phyloP scores from a whole-genome alignment of 2,797 vertebrate genomes.

The Manis javanica region DNA sequence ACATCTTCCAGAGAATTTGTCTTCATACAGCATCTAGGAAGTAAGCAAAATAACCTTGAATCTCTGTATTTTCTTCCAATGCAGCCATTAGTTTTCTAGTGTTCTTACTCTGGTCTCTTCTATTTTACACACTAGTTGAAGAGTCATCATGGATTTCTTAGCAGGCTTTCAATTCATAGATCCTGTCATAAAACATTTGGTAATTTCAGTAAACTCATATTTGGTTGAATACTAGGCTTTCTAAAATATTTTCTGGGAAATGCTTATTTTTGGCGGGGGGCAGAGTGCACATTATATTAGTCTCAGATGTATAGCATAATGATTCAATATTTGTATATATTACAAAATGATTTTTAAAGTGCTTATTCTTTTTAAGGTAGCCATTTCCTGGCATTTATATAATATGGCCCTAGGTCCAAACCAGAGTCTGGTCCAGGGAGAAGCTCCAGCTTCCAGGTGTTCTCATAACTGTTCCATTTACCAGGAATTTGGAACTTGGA shows the following conservation, averaged over 20 bases:
- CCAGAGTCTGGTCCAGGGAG: not conserved
- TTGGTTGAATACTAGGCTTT: not conserved
- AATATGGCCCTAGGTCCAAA: not conserved
- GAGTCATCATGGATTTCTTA: not conserved
- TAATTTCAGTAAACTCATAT: not conserved
- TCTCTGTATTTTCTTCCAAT: not conserved
- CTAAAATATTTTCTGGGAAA: not conserved
- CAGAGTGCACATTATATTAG: not conserved
- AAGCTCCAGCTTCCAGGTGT: not conserved
- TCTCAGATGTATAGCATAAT: not conserved
- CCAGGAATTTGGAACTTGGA: not conserved
- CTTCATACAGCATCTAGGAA: not conserved
- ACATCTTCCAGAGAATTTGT: not conserved
- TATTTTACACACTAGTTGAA: not conserved
- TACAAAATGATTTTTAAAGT: not conserved
- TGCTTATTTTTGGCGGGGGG: not conserved
- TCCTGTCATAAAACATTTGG: not conserved
- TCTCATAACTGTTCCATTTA: not conserved
- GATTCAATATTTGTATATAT: not conserved
- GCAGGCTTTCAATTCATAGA: not conserved
- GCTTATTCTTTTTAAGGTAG: not conserved
- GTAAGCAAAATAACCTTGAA: not conserved
- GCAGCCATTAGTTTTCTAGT: not conserved
- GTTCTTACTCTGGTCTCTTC: not conserved
- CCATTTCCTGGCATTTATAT: not conserved